Percentiles rank a stretch among this genome's conserved stretches.
Evolutionary conservation across 2,888 invertebrate genomes (phyloP).

Genomic region (Watsonalla binaria): DNA sequence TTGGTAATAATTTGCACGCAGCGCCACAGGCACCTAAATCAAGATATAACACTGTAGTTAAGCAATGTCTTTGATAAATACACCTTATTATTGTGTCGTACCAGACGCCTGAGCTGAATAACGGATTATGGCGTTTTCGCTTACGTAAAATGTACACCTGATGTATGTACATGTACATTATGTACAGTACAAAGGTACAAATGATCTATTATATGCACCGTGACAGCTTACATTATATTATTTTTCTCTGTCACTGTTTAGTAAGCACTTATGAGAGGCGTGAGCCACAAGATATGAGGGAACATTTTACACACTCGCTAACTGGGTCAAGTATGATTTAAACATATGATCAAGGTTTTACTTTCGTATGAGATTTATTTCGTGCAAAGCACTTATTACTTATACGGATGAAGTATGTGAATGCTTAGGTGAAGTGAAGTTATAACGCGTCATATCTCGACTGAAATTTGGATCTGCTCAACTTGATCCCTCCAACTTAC

Average conservation of each 20-base stretch:
- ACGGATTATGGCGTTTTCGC: conserved; percentile 29
- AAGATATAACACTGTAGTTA: conserved; percentile 43
- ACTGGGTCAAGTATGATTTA: conserved; percentile 2
- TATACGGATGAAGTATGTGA: no score
- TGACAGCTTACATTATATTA: neutral
- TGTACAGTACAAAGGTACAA: neutral
- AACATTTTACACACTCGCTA: neutral
- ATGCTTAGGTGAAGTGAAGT: no score
- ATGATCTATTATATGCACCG: neutral
- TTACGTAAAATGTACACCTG: conserved; percentile 16
- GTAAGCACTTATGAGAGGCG: neutral
- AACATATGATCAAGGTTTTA: conserved; percentile 5
- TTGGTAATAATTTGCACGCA: conserved; percentile 58
- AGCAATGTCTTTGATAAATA: conserved; percentile 64
- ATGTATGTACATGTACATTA: neutral
- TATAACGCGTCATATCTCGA: no score
- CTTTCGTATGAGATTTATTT: neutral
- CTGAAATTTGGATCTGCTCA: no score
- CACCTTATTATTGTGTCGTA: conserved; percentile 54
- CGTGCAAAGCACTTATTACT: no score
- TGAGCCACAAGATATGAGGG: neutral
- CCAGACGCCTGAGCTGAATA: conserved; percentile 30
- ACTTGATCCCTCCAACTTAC: no score
- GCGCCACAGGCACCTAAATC: conserved; percentile 49
- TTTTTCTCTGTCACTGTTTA: neutral